Conservation (phyloP, 92 coral and sea anemone species). For the Zoanthus gigantus region DNA sequence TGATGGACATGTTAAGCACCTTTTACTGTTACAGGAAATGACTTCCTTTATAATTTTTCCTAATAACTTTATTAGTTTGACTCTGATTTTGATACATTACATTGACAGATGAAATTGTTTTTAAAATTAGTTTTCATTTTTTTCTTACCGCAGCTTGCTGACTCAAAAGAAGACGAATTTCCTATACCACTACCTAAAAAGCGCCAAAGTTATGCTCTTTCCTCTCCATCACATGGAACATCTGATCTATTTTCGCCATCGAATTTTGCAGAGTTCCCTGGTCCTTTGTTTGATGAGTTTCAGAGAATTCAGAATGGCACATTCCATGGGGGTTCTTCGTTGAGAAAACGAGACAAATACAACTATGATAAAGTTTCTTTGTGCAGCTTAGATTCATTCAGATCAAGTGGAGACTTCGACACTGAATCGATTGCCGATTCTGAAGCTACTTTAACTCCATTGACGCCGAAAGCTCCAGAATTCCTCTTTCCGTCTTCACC, state of each 20-base stretch:
- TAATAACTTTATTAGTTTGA: too few relatives aligned
- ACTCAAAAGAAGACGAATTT: not conserved
- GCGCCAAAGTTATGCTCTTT: slow-evolving; percentile 28
- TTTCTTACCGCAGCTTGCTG: not conserved
- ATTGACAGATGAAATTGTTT: not conserved
- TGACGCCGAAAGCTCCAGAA: slow-evolving; percentile 31
- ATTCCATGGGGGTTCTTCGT: not conserved
- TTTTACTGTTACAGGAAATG: too few relatives aligned
- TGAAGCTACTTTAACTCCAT: slow-evolving; percentile 40
- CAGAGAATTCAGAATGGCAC: slow-evolving; percentile 17
- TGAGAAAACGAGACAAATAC: not conserved
- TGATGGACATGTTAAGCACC: too few relatives aligned
- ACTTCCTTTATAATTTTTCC: too few relatives aligned
- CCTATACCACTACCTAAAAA: slow-evolving; percentile 46
- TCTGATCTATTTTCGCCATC: slow-evolving; percentile 38
- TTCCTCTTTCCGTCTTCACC: slow-evolving; percentile 15
- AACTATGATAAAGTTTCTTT: slow-evolving; percentile 6
- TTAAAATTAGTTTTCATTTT: too few relatives aligned
- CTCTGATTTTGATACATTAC: too few relatives aligned
- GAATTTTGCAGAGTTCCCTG: slow-evolving; percentile 33
- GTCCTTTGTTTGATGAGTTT: slow-evolving; percentile 34
- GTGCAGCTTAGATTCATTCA: slow-evolving; percentile 34
- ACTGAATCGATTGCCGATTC: slow-evolving; percentile 28
- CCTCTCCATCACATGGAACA: not conserved
- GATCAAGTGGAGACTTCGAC: slow-evolving; percentile 41